Percentiles rank a stretch among this genome's conserved stretches.
These are phyloP conservation scores for Chouioia cunea DNA, from an alignment of 2,888 invertebrate species.

Conservation along the genomic window DNA sequence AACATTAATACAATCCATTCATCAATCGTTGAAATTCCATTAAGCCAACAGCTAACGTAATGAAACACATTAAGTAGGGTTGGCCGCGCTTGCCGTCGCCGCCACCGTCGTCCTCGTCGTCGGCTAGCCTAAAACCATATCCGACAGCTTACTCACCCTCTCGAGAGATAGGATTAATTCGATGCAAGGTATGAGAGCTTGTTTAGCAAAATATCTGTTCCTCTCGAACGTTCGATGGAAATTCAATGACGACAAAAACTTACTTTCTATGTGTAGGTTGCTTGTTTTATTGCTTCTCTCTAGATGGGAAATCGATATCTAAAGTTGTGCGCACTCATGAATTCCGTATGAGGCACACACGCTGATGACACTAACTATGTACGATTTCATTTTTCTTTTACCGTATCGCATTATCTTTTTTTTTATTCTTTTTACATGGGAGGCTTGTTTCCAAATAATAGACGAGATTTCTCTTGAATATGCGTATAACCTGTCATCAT, in stretches of 20 bases:
- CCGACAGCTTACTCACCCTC: constrained; percentile 33
- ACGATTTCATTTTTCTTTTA: too few relatives aligned
- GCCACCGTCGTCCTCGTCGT: too few relatives aligned
- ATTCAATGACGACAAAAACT: too few relatives aligned
- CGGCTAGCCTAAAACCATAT: constrained; percentile 40
- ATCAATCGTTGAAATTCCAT: too few relatives aligned
- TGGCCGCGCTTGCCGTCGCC: too few relatives aligned
- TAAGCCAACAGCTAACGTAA: too few relatives aligned
- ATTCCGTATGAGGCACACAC: constrained; percentile 33
- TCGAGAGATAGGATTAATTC: constrained; percentile 44
- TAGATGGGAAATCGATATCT: constrained; percentile 42
- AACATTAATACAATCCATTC: too few relatives aligned
- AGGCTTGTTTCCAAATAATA: constrained; percentile 58
- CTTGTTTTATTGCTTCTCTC: constrained; percentile 25
- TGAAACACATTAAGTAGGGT: too few relatives aligned
- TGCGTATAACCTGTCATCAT: constrained; percentile 54
- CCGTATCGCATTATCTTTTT: background rate
- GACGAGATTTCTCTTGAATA: constrained; percentile 54
- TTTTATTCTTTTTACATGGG: constrained; percentile 1
- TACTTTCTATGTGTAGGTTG: too few relatives aligned
- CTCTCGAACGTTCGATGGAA: too few relatives aligned
- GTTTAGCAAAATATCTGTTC: too few relatives aligned
- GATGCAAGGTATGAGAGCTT: constrained; percentile 27
- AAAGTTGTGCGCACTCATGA: constrained; percentile 37
- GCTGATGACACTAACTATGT: constrained; percentile 36